Conservation (phyloP, 2,113 vertebrate genomes). For the Aptenodytes patagonicus region DNA sequence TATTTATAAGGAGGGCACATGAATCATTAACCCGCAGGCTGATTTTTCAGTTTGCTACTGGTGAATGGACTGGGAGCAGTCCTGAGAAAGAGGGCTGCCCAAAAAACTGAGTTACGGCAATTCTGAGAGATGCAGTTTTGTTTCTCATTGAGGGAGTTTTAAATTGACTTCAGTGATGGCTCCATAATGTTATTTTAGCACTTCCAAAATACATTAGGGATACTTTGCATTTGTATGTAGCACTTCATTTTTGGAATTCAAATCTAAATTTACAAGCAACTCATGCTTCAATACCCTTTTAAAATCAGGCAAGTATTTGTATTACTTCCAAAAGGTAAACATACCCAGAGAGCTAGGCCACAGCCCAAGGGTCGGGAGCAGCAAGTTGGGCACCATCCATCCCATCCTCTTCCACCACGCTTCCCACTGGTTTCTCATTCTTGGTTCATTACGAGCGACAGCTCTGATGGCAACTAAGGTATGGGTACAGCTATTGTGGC, state of each 20-base stretch:
- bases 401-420: neutral
- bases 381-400: neutral
- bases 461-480: neutral
- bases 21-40: neutral
- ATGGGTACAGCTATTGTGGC: neutral
- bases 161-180: neutral
- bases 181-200: neutral
- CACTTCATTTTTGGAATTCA: neutral
- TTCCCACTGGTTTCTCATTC: neutral
- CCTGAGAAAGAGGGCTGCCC: neutral
- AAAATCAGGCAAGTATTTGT: neutral
- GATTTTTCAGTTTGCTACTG: neutral
- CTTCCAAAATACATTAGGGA: neutral
- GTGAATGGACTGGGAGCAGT: neutral
- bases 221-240: neutral
- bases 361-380: neutral
- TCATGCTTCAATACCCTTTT: neutral
- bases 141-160: neutral
- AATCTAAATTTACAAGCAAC: neutral
- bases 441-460: accelerated
- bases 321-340: neutral
- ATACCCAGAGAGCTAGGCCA: neutral
- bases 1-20: neutral
- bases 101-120: accelerated
- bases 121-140: neutral